Evolutionary conservation across 2,113 vertebrate genomes (phyloP).

Genomic region (Notarius lentiginosus): DNA sequence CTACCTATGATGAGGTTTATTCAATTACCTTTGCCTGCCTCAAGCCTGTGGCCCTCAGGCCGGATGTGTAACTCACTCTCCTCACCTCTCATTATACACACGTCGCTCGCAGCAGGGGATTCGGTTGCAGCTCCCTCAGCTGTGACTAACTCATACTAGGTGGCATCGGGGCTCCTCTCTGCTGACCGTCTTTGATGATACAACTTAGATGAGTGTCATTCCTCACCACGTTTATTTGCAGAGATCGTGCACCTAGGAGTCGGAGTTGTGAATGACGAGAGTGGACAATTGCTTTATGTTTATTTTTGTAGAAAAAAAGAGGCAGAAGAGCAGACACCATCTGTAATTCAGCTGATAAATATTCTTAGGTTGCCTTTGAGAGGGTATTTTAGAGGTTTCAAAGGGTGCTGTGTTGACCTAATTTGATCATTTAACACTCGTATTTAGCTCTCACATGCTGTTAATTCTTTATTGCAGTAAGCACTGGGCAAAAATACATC

Average conservation of each 20-base stretch:
- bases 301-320: slow-evolving; percentile 30
- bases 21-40: slow-evolving; percentile 46
- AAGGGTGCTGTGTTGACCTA: slow-evolving; percentile 26
- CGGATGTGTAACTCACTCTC: slow-evolving; percentile 25
- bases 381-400: slow-evolving; percentile 18
- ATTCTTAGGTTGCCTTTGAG: slow-evolving; percentile 5
- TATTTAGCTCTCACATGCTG: not conserved
- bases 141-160: slow-evolving; percentile 48
- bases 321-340: slow-evolving; percentile 9
- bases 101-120: slow-evolving; percentile 44
- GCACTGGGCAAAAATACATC: not conserved
- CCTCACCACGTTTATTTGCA: not conserved
- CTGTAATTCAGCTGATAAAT: slow-evolving; percentile 24
- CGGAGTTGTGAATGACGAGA: slow-evolving; percentile 16
- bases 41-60: slow-evolving; percentile 17
- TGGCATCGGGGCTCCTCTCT: slow-evolving; percentile 32
- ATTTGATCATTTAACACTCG: not conserved
- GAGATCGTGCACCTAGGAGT: not conserved
- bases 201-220: slow-evolving; percentile 10
- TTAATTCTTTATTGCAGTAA: not conserved
- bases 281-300: slow-evolving; percentile 25
- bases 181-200: slow-evolving; percentile 36
- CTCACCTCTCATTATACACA: slow-evolving; percentile 50
- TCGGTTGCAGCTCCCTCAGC: slow-evolving; percentile 38
- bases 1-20: slow-evolving; percentile 43